Conservation (phyloP, 1,140 invertebrate genomes). For the Drosophila varians region DNA sequence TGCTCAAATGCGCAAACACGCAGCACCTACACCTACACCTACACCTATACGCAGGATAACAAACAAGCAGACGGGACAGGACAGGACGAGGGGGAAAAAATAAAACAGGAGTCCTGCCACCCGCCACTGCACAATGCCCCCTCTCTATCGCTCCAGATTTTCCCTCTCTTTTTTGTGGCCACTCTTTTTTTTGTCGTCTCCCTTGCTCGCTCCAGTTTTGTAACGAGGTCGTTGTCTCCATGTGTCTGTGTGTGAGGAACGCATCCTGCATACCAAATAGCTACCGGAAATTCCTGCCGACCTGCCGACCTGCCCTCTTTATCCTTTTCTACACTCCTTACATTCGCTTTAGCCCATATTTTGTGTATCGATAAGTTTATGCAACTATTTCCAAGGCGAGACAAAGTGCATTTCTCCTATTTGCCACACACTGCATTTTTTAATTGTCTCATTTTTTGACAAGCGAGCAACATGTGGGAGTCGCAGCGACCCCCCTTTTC, state of each 20-base stretch:
- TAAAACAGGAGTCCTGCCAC: constrained; percentile 54
- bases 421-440: constrained; percentile 25
- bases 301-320: background rate
- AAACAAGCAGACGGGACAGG: constrained; percentile 34
- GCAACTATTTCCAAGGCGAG: constrained; percentile 55
- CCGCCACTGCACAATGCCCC: constrained; percentile 38
- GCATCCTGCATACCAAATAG: constrained; percentile 74
- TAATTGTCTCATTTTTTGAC: constrained; percentile 78
- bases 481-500: background rate
- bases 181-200: constrained; percentile 1
- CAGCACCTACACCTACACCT: constrained; percentile 74
- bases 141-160: constrained; percentile 11
- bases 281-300: constrained; percentile 59
- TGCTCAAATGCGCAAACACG: constrained; percentile 78
- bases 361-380: constrained; percentile 60
- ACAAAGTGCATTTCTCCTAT: constrained; percentile 29
- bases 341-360: background rate
- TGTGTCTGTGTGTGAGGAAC: constrained; percentile 48
- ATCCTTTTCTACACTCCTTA: background rate
- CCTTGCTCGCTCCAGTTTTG: constrained; percentile 61
- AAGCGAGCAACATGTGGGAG: constrained; percentile 66
- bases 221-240: constrained; percentile 70
- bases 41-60: constrained; percentile 61
- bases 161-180: background rate
- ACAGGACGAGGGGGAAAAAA: constrained; percentile 23